Evolutionary conservation across 2,888 invertebrate species (phyloP).

Genomic region (Eremobia ochroleuca): DNA sequence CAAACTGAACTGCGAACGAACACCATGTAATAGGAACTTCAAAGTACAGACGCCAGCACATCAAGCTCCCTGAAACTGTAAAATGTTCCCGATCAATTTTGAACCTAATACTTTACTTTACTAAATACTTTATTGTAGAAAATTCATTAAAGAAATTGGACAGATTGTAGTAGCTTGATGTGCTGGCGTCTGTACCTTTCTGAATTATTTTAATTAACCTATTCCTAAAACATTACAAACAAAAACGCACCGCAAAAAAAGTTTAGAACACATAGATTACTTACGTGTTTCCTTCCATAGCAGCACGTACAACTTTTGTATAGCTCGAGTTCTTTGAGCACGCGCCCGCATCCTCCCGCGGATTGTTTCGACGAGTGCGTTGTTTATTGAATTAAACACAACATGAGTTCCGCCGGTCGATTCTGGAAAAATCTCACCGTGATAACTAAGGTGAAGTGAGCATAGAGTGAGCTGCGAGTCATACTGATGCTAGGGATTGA

Average conservation of each 20-base stretch:
- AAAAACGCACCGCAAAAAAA: slow-evolving; percentile 54
- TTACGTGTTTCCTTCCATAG: slow-evolving; percentile 60
- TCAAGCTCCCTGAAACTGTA: no score
- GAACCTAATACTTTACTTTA: no score
- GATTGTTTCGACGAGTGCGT: slow-evolving; percentile 54
- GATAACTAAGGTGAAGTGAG: no score
- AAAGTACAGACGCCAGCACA: no score
- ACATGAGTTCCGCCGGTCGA: slow-evolving; percentile 33
- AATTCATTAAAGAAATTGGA: no score
- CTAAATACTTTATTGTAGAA: no score
- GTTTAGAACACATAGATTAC: slow-evolving; percentile 50
- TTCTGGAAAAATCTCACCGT: no score
- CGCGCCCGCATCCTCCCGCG: slow-evolving; percentile 59
- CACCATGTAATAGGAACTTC: not conserved
- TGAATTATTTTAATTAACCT: slow-evolving; percentile 30
- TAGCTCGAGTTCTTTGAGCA: slow-evolving; percentile 59
- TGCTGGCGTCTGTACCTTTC: no score
- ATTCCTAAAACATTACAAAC: slow-evolving; percentile 44
- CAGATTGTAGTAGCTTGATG: no score
- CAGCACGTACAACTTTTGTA: slow-evolving; percentile 51
- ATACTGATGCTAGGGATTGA: no score
- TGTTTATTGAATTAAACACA: slow-evolving; percentile 60
- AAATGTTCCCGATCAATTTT: no score
- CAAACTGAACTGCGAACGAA: not conserved
- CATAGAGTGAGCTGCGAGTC: no score